Evolutionary conservation across 2,797 vertebrate species (phyloP).

Genomic region (Graptemys geographica): DNA sequence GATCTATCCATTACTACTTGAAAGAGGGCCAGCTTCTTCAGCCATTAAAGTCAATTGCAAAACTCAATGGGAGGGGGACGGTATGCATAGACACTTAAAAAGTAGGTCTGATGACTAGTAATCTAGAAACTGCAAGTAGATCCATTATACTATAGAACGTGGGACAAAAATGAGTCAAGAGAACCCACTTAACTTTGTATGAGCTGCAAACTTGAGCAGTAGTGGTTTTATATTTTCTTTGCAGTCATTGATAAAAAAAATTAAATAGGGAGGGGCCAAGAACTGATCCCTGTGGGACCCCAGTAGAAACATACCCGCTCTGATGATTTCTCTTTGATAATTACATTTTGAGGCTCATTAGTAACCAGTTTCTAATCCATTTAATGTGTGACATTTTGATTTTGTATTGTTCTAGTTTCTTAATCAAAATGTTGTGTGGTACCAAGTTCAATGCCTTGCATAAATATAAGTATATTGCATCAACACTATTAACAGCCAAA

Average conservation of each 20-base stretch:
- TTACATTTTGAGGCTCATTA: neutral
- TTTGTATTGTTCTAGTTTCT: neutral
- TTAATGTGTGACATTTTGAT: neutral
- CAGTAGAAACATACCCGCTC: neutral
- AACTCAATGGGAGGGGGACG: neutral
- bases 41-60: neutral
- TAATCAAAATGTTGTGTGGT: neutral
- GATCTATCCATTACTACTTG: neutral
- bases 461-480: neutral
- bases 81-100: neutral
- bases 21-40: rapidly evolving
- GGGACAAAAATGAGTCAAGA: neutral
- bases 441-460: neutral
- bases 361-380: neutral
- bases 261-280: neutral
- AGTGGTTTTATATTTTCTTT: neutral
- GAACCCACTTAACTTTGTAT: neutral
- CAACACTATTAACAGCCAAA: neutral
- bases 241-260: neutral
- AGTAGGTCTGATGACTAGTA: neutral
- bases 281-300: neutral
- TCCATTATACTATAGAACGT: neutral
- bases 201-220: neutral
- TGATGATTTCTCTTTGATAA: neutral
- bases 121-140: conserved; percentile 14